A percentile compares a stretch with the other conserved stretches of the same genome.
These are phyloP conservation scores for Nothocercus nigrocapillus DNA, from an alignment of 2,113 vertebrate genomes.

Conservation along the genomic window DNA sequence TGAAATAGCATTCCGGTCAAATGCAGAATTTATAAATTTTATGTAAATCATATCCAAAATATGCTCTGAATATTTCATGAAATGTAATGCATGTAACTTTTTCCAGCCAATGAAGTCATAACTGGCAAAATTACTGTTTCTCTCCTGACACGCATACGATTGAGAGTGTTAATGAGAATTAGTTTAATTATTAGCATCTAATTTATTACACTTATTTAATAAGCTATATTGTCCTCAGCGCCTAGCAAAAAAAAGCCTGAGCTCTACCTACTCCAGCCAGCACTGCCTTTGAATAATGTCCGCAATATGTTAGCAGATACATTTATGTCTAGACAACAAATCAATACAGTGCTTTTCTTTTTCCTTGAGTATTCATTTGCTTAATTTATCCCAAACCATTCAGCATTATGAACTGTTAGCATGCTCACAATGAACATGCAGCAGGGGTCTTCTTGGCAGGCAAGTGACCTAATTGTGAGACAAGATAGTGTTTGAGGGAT, in stretches of 20 bases:
- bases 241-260: conserved; percentile 75
- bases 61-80: conserved; percentile 61
- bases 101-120: conserved; percentile 54
- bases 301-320: conserved; percentile 90
- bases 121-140: conserved; percentile 58
- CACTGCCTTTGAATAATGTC: conserved; percentile 78
- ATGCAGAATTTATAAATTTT: conserved; percentile 71
- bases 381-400: conserved; percentile 78
- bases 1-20: conserved; percentile 68
- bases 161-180: conserved; percentile 66
- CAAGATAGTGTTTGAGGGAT: conserved; percentile 64
- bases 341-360: conserved; percentile 82
- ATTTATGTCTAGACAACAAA: conserved; percentile 91
- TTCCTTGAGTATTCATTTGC: conserved; percentile 81
- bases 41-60: conserved; percentile 67
- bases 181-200: conserved; percentile 65
- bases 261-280: conserved; percentile 69
- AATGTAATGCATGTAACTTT: conserved; percentile 49
- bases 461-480: conserved; percentile 62
- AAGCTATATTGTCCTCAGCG: conserved; percentile 37
- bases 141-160: conserved; percentile 30
- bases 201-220: conserved; percentile 63
- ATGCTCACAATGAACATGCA: conserved; percentile 70
- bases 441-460: conserved; percentile 64
- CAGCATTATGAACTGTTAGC: conserved; percentile 74